Conservation (phyloP, 2,888 invertebrate species). For the Herminia tarsipennalis region DNA sequence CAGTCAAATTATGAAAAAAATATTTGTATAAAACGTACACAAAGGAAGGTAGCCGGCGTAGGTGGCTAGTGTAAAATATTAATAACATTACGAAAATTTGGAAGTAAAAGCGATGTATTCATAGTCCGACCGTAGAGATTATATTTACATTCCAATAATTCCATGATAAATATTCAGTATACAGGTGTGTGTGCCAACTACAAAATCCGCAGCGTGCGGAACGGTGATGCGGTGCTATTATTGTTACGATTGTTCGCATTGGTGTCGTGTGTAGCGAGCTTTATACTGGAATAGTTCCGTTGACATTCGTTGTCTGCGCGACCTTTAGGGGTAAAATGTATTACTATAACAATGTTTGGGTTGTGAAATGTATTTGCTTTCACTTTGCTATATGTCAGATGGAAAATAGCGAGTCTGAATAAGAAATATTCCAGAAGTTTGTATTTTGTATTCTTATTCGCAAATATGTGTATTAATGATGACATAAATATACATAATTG, state of each 20-base stretch:
- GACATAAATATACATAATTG: too few species aligned
- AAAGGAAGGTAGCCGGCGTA: not conserved
- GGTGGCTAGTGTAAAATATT: not conserved
- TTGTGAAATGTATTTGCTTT: not conserved
- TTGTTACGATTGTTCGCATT: conserved; percentile 46
- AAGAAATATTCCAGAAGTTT: not conserved
- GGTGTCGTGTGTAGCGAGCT: conserved; percentile 54
- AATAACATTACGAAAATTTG: not conserved
- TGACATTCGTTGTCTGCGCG: conserved; percentile 31
- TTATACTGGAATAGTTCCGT: conserved; percentile 39
- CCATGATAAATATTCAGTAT: conserved; percentile 40
- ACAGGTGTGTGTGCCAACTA: conserved; percentile 45
- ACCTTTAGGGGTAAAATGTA: conserved; percentile 17
- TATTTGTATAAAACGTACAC: not conserved
- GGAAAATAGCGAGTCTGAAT: too few species aligned
- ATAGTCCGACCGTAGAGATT: conserved; percentile 5
- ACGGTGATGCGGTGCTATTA: conserved; percentile 50
- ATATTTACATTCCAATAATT: conserved; percentile 37
- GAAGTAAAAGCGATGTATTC: not conserved
- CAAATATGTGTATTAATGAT: too few species aligned
- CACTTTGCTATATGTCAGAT: not conserved
- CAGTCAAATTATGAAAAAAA: too few species aligned
- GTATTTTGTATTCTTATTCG: not conserved
- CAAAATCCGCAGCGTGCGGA: conserved; percentile 21
- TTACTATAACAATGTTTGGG: not conserved